Conservation (phyloP, 2,888 invertebrate genomes). For the Hypercompe scribonia region DNA sequence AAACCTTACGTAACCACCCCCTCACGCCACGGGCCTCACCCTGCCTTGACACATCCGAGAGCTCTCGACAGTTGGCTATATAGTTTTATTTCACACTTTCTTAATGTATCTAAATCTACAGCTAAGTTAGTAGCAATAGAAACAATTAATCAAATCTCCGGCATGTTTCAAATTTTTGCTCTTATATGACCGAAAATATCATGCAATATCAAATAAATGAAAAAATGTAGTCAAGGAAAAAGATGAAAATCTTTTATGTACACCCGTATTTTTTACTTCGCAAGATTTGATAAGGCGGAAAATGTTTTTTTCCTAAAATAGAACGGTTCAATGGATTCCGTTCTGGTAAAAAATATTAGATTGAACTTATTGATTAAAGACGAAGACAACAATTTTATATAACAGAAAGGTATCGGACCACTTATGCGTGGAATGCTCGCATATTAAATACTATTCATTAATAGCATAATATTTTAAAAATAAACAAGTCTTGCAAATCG, state of each 20-base stretch:
- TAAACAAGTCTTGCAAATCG: not conserved
- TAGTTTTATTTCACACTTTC: slow-evolving; percentile 43
- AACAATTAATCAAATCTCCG: not conserved
- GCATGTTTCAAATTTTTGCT: not conserved
- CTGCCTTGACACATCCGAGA: slow-evolving; percentile 70
- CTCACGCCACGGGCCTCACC: slow-evolving; percentile 45
- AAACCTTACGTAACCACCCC: slow-evolving; percentile 72
- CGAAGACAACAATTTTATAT: not conserved
- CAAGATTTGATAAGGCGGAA: slow-evolving; percentile 5
- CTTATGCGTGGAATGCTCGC: not conserved
- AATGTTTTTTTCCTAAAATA: slow-evolving; percentile 1
- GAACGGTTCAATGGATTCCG: not conserved
- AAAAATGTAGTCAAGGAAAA: slow-evolving; percentile 2
- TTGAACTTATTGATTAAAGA: not conserved
- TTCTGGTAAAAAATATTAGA: not conserved
- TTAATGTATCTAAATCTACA: slow-evolving; percentile 29
- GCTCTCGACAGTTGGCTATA: slow-evolving; percentile 50
- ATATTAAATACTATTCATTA: not conserved
- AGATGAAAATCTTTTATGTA: not conserved
- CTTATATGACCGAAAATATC: not conserved
- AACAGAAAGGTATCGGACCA: not conserved
- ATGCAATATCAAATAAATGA: not conserved
- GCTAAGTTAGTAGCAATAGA: slow-evolving; percentile 19
- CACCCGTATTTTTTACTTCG: not conserved
- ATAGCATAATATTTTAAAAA: not conserved